phyloP scores from a whole-genome alignment of 1,140 invertebrate species.

The Rhagoletis pomonella region DNA sequence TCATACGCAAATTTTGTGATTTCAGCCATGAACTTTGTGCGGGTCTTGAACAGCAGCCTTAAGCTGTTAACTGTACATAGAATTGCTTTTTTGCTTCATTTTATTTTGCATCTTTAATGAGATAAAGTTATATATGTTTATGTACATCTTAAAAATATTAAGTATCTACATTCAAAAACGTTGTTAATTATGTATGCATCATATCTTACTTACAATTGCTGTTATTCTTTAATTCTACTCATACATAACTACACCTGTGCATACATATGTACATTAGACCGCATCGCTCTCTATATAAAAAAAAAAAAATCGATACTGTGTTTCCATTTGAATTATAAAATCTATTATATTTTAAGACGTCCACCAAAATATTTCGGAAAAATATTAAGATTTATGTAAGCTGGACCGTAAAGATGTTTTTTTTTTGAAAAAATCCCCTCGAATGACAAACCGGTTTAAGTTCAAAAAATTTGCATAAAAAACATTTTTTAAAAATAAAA shows the following conservation, averaged over 20 bases:
- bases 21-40: conserved; percentile 17
- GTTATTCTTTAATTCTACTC: too few relatives aligned
- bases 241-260: neutral
- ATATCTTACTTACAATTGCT: neutral
- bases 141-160: neutral
- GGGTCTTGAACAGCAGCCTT: neutral
- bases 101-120: neutral
- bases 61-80: neutral
- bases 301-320: too few relatives aligned
- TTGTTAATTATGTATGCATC: neutral
- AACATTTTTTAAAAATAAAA: too few relatives aligned
- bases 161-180: neutral
- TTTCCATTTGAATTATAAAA: too few relatives aligned
- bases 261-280: neutral
- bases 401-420: too few relatives aligned
- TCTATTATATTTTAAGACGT: too few relatives aligned
- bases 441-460: too few relatives aligned
- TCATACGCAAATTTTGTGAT: neutral
- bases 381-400: too few relatives aligned
- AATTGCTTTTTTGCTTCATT: neutral
- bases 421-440: too few relatives aligned
- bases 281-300: too few relatives aligned
- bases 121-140: neutral
- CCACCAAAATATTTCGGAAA: too few relatives aligned
- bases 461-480: too few relatives aligned